A percentile compares a stretch with the other conserved stretches of the same genome.
These are phyloP conservation scores for Agonopterix subpropinquella DNA, from an alignment of 2,888 invertebrate species.

Conservation along the genomic window DNA sequence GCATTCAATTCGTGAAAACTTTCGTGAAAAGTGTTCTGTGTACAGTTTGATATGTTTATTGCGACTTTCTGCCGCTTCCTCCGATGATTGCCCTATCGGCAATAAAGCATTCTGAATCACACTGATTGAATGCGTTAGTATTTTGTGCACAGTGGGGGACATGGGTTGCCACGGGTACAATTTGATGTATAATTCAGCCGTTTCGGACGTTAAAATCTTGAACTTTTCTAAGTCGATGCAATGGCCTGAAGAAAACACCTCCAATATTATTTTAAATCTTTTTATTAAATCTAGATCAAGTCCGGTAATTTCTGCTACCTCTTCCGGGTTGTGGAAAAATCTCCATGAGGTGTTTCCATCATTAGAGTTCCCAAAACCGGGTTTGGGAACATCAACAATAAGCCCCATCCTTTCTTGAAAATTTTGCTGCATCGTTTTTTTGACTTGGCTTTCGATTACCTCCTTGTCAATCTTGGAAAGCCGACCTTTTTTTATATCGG, in stretches of 20 bases:
- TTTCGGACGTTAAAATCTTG: conserved; percentile 13
- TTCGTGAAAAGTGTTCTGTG: conserved; percentile 16
- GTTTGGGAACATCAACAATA: conserved; percentile 2
- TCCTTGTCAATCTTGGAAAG: not conserved
- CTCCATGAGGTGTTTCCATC: conserved; percentile 6
- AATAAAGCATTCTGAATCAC: conserved; percentile 1
- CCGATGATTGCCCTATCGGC: conserved; percentile 10
- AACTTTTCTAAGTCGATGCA: conserved; percentile 7
- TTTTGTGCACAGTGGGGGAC: not conserved
- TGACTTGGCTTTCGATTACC: not conserved
- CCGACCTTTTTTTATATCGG: conserved; percentile 1
- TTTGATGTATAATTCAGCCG: conserved; percentile 20
- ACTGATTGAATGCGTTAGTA: not conserved
- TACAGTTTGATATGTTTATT: conserved; percentile 15
- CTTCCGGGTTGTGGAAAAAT: conserved; percentile 4
- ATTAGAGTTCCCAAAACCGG: conserved; percentile 1
- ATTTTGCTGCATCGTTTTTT: not conserved
- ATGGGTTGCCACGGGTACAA: conserved; percentile 18
- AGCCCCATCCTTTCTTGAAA: conserved; percentile 2
- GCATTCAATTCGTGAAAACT: conserved; percentile 16
- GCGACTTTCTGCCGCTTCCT: not conserved
- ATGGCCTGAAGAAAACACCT: conserved; percentile 11
- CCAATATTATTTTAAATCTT: conserved; percentile 2
- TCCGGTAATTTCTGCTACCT: conserved; percentile 2
- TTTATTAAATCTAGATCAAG: conserved; percentile 1